Conservation (phyloP, 2,797 vertebrate genomes). For the Acanthurus tractus region DNA sequence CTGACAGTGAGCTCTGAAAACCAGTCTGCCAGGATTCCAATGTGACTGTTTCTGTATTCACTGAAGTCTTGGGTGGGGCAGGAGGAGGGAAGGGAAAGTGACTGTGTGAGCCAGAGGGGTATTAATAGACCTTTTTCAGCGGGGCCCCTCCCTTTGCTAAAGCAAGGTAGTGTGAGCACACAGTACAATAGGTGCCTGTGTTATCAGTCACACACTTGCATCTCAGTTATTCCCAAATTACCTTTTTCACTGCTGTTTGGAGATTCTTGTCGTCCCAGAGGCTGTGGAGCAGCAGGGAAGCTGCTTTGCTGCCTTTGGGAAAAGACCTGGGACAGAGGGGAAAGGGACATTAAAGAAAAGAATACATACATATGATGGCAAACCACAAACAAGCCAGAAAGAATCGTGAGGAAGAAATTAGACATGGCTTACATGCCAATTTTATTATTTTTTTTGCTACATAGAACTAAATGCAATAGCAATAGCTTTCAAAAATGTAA, state of each 20-base stretch:
- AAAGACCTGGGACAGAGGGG: slow-evolving; percentile 45
- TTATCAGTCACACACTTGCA: neutral
- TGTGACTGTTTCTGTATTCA: slow-evolving; percentile 52
- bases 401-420: neutral
- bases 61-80: slow-evolving; percentile 66
- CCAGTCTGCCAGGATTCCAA: slow-evolving; percentile 76
- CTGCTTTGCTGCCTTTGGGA: slow-evolving; percentile 59
- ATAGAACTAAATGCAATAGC: no score
- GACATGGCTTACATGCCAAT: neutral
- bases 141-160: neutral
- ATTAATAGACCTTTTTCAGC: slow-evolving; percentile 42
- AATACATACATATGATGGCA: neutral
- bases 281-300: slow-evolving; percentile 72
- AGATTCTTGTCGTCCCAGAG: slow-evolving; percentile 78
- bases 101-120: slow-evolving; percentile 23
- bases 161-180: neutral
- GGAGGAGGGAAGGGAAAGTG: slow-evolving; percentile 60
- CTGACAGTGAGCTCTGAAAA: slow-evolving; percentile 40
- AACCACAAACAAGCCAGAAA: neutral
- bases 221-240: slow-evolving; percentile 28
- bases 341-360: neutral
- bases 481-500: no score
- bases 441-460: no score
- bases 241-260: slow-evolving; percentile 76
- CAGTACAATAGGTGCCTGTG: neutral